These are phyloP conservation scores for Vanessa cardui DNA, from an alignment of 2,888 invertebrate genomes.

Conservation along the genomic window DNA sequence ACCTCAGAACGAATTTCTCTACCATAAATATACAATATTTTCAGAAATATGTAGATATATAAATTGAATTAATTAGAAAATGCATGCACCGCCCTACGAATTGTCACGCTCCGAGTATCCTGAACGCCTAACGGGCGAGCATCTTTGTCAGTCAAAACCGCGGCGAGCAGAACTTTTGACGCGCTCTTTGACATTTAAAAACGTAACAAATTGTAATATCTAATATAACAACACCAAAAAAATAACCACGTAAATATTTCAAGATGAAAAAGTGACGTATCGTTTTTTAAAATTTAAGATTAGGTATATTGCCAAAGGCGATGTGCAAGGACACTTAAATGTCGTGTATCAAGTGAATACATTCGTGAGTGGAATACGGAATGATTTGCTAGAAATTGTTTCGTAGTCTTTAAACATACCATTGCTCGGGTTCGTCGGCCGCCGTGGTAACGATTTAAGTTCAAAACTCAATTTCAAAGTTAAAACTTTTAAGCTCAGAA, in stretches of 20 bases:
- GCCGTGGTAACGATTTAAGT: slow-evolving; percentile 48
- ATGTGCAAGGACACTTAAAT: slow-evolving; percentile 44
- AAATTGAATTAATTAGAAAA: slow-evolving; percentile 33
- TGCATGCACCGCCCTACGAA: slow-evolving; percentile 65
- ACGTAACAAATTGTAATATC: slow-evolving; percentile 14
- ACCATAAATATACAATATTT: slow-evolving; percentile 3
- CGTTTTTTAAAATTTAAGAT: slow-evolving; percentile 29
- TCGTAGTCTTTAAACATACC: slow-evolving; percentile 75
- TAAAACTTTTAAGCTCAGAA: slow-evolving; percentile 24
- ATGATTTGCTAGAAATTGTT: slow-evolving; percentile 58
- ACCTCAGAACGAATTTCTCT: slow-evolving; percentile 1
- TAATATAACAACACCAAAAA: not conserved
- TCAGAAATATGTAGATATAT: slow-evolving; percentile 2
- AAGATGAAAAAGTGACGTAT: not conserved
- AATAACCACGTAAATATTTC: not conserved
- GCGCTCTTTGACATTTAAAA: slow-evolving; percentile 32
- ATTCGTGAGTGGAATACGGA: slow-evolving; percentile 71
- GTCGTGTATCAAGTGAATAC: slow-evolving; percentile 60
- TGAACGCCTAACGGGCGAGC: slow-evolving; percentile 32
- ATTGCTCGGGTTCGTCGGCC: slow-evolving; percentile 77
- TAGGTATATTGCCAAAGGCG: slow-evolving; percentile 28
- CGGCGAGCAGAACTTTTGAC: slow-evolving; percentile 38
- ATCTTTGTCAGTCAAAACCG: slow-evolving; percentile 42
- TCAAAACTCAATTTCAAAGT: slow-evolving; percentile 24
- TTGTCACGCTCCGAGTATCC: slow-evolving; percentile 71